Conservation (phyloP, 2,888 invertebrate species). For the Agrilus cyanescens region DNA sequence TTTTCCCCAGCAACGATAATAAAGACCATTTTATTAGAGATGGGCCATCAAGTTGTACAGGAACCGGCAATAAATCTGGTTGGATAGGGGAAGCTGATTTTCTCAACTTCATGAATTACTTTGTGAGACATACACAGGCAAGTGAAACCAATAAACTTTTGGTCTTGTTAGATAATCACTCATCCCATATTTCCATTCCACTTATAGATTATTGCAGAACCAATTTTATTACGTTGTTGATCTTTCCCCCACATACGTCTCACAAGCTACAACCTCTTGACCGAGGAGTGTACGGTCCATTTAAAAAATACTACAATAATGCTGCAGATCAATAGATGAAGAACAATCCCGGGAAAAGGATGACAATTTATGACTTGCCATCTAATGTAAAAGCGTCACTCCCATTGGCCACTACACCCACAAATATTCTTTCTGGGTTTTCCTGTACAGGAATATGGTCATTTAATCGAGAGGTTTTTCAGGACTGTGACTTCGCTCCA, state of each 20-base stretch:
- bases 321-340: slow-evolving; percentile 9
- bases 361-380: slow-evolving; percentile 12
- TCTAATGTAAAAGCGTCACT: slow-evolving; percentile 2
- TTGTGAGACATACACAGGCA: slow-evolving; percentile 15
- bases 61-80: too few relatives aligned
- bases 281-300: slow-evolving; percentile 11
- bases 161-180: slow-evolving; percentile 25
- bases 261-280: slow-evolving; percentile 11
- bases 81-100: slow-evolving; percentile 5
- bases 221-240: slow-evolving; percentile 5
- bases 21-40: slow-evolving; percentile 9
- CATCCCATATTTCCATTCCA: slow-evolving; percentile 17
- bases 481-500: slow-evolving; percentile 13
- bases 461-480: slow-evolving; percentile 13
- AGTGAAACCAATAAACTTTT: too few relatives aligned
- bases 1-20: slow-evolving; percentile 6
- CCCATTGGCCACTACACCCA: slow-evolving; percentile 8
- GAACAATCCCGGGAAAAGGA: slow-evolving; percentile 8
- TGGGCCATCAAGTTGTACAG: slow-evolving; percentile 9
- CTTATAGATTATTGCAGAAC: slow-evolving; percentile 21
- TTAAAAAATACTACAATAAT: too few relatives aligned
- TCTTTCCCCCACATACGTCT: slow-evolving; percentile 8
- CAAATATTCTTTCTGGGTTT: slow-evolving; percentile 14
- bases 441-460: slow-evolving; percentile 11
- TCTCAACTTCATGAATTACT: background rate